Evolutionary conservation across 2,888 invertebrate genomes (phyloP).

Genomic region (Incurvaria masculella): DNA sequence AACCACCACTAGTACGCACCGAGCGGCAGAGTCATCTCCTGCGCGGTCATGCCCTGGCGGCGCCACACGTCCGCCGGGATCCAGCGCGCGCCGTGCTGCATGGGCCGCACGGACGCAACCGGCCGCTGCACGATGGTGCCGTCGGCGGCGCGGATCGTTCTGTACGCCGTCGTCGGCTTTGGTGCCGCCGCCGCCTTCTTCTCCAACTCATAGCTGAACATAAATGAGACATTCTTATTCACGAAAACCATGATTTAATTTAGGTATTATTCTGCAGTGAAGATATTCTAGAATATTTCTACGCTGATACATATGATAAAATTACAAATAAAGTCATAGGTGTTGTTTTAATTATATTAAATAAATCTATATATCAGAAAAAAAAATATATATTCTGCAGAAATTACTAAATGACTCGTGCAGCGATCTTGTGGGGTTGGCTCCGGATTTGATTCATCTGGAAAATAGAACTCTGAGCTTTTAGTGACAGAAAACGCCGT

Average conservation of each 20-base stretch:
- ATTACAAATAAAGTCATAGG: neutral
- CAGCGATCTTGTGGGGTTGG: too few species aligned
- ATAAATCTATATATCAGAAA: too few species aligned
- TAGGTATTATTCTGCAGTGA: too few species aligned
- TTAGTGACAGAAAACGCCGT: too few species aligned
- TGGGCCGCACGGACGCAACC: conserved; percentile 73
- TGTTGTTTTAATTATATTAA: neutral
- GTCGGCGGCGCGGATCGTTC: conserved; percentile 65
- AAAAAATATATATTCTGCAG: too few species aligned
- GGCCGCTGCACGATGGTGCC: conserved; percentile 62
- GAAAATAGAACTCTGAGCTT: too few species aligned
- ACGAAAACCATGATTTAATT: too few species aligned
- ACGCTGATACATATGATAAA: too few species aligned
- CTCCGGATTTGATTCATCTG: too few species aligned
- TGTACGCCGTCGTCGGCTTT: conserved; percentile 54
- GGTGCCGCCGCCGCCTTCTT: conserved; percentile 78
- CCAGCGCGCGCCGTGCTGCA: conserved; percentile 76
- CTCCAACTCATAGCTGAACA: conserved; percentile 90
- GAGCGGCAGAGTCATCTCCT: conserved; percentile 89
- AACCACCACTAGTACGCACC: conserved; percentile 42
- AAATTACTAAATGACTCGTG: too few species aligned
- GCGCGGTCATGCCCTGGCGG: conserved; percentile 91
- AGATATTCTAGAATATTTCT: too few species aligned
- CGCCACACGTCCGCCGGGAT: conserved; percentile 91
- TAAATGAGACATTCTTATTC: too few species aligned